Conservation (phyloP, 2,888 invertebrate genomes). For the Melanotus villosus region DNA sequence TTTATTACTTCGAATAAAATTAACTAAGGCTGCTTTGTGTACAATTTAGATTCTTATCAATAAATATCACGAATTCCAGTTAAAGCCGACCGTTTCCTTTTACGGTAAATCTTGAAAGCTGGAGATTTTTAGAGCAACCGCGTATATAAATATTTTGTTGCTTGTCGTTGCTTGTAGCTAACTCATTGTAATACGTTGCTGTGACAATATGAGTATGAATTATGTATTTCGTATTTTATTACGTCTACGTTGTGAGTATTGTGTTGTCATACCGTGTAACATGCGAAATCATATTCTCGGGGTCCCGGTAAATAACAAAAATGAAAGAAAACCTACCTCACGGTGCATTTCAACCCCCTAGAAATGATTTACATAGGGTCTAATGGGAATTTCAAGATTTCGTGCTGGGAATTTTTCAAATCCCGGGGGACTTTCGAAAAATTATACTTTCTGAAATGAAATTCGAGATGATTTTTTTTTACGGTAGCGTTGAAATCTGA, state of each 20-base stretch:
- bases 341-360: background rate
- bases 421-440: too few relatives aligned
- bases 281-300: slow-evolving; percentile 35
- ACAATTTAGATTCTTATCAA: slow-evolving; percentile 62
- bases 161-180: slow-evolving; percentile 21
- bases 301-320: background rate
- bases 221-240: slow-evolving; percentile 45
- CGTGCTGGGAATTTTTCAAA: too few relatives aligned
- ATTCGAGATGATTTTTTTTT: too few relatives aligned
- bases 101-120: slow-evolving; percentile 56
- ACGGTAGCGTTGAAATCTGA: too few relatives aligned
- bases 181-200: slow-evolving; percentile 47
- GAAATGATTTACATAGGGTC: too few relatives aligned
- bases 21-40: slow-evolving; percentile 61
- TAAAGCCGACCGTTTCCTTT: slow-evolving; percentile 58
- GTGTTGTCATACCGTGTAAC: slow-evolving; percentile 38
- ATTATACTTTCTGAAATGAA: too few relatives aligned
- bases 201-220: slow-evolving; percentile 48
- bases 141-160: slow-evolving; percentile 29
- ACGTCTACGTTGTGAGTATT: slow-evolving; percentile 36
- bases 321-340: slow-evolving; percentile 1
- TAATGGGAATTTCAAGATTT: too few relatives aligned
- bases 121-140: slow-evolving; percentile 32
- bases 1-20: slow-evolving; percentile 60
- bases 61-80: slow-evolving; percentile 62